Conservation (phyloP, 2,797 vertebrate species). For the Hypotaenidia philippensis region DNA sequence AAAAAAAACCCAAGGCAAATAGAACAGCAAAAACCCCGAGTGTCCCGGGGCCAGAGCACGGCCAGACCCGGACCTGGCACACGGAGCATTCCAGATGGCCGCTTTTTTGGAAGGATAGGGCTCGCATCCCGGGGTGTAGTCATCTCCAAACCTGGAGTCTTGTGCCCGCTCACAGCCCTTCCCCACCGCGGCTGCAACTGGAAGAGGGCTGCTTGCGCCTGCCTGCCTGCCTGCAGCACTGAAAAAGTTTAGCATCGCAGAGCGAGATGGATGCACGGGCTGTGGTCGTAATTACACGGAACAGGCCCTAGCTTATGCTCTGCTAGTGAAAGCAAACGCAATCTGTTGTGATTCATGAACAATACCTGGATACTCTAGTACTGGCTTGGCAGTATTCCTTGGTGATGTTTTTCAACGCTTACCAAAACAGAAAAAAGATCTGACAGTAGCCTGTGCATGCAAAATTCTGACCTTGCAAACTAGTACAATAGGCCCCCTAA, state of each 20-base stretch:
- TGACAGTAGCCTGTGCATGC: rapidly evolving
- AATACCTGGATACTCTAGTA: not conserved
- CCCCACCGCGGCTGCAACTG: not conserved
- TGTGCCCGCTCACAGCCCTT: not conserved
- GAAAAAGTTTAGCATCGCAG: not conserved
- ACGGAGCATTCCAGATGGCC: not conserved
- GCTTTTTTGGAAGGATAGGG: not conserved
- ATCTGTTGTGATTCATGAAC: not conserved
- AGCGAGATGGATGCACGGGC: not conserved
- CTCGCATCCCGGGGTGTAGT: not conserved
- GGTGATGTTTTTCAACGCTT: not conserved
- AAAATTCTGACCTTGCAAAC: conserved; percentile 5
- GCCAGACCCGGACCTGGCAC: not conserved
- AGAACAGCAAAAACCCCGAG: not conserved
- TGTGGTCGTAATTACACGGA: rapidly evolving
- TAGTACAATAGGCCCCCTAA: not conserved
- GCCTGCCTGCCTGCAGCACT: not conserved
- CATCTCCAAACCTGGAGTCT: too few species aligned
- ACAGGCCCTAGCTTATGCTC: not conserved
- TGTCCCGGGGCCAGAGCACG: not conserved
- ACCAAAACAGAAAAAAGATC: not conserved
- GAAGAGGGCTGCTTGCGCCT: not conserved
- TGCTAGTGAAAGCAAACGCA: not conserved
- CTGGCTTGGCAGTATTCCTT: not conserved
- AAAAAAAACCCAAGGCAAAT: not conserved